Evolutionary conservation across 2,113 vertebrate species (phyloP).

Genomic region (Chinchilla lanigera): DNA sequence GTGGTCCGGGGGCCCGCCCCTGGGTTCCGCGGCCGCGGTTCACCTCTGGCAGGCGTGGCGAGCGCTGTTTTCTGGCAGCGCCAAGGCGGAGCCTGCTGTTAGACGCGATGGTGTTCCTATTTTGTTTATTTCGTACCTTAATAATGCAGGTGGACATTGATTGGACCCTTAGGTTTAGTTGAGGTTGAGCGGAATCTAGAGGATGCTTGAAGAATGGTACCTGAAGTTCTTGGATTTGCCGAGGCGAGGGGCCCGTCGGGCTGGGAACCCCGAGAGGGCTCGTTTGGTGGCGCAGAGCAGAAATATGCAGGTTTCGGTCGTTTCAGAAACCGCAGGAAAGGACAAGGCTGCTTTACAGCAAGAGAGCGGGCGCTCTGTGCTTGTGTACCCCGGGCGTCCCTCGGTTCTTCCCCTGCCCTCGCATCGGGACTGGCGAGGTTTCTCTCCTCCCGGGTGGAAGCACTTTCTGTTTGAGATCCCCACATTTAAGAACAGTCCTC

Average conservation of each 20-base stretch:
- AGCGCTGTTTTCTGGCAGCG: not conserved
- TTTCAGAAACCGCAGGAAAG: not conserved
- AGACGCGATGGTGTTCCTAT: not conserved
- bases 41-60: fast-evolving
- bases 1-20: constrained; percentile 8
- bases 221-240: not conserved
- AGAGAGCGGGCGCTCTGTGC: not conserved
- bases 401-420: not conserved
- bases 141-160: not conserved
- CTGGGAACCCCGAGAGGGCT: not conserved
- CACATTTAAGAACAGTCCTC: not conserved
- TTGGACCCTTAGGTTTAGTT: not conserved
- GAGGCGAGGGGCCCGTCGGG: not conserved
- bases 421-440: not conserved
- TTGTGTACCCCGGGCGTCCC: not conserved
- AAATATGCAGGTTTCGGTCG: not conserved
- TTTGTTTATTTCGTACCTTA: not conserved
- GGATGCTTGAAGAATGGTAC: not conserved
- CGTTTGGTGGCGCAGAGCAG: not conserved
- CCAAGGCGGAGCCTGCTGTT: not conserved
- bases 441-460: not conserved
- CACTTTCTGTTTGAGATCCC: not conserved
- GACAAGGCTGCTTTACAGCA: not conserved
- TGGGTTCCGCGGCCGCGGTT: not conserved
- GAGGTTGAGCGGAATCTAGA: not conserved